phyloP scores from a whole-genome alignment of 1,140 invertebrate genomes.

The Panulirus ornatus region DNA sequence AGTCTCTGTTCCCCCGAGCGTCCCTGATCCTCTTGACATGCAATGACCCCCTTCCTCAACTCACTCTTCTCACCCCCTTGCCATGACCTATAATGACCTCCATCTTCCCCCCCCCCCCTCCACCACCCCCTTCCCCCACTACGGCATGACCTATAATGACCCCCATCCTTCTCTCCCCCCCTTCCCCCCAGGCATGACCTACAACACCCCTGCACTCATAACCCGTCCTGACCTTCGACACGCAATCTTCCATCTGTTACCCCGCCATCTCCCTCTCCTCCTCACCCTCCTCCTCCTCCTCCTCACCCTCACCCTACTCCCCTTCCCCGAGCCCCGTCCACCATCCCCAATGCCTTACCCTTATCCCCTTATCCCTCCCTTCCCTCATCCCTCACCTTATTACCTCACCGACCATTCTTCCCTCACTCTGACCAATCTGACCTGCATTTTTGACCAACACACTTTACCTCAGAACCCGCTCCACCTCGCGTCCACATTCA shows the following conservation, averaged over 20 bases:
- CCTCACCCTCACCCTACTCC: neutral
- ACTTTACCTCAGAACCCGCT: too few relatives aligned
- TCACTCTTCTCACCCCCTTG: neutral
- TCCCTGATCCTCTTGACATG: too few relatives aligned
- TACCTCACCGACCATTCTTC: neutral
- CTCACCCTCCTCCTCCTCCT: neutral
- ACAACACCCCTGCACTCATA: neutral
- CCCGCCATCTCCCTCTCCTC: neutral
- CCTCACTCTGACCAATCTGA: neutral
- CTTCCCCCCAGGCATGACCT: too few relatives aligned
- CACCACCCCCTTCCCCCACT: neutral
- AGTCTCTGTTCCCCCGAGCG: too few relatives aligned
- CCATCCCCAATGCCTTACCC: neutral
- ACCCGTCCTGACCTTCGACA: neutral
- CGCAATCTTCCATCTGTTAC: neutral
- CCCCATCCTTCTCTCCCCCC: neutral
- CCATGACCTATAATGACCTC: neutral
- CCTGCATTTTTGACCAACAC: too few relatives aligned
- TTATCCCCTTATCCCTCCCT: neutral
- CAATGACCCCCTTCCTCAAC: neutral
- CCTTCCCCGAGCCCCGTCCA: neutral
- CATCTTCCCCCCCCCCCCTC: neutral
- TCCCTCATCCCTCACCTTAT: neutral
- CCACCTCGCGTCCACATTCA: too few relatives aligned
- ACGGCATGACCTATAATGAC: too few relatives aligned